Evolutionary conservation across 2,797 vertebrate genomes (phyloP).

Genomic region (Euthynnus affinis): DNA sequence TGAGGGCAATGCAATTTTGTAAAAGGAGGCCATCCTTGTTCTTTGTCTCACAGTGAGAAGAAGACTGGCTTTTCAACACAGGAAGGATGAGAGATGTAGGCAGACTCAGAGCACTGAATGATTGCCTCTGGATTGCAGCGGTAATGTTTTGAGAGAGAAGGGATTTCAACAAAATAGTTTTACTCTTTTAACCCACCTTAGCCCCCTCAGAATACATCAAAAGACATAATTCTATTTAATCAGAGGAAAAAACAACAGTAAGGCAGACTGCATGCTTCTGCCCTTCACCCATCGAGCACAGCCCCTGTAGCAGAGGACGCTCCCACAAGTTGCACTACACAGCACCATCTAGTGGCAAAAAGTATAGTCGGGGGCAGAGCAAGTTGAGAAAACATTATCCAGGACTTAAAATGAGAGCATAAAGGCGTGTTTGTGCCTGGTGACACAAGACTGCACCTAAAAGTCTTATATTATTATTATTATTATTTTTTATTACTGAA

Average conservation of each 20-base stretch:
- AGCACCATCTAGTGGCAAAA: constrained; percentile 84
- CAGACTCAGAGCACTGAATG: constrained; percentile 48
- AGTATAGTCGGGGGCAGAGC: background rate
- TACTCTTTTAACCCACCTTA: constrained; percentile 68
- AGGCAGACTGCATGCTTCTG: constrained; percentile 38
- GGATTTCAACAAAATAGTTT: constrained; percentile 66
- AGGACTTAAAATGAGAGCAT: background rate
- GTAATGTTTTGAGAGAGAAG: constrained; percentile 59
- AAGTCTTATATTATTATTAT: too few relatives aligned
- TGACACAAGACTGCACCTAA: background rate
- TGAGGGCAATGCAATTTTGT: constrained; percentile 50
- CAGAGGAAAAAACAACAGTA: constrained; percentile 68
- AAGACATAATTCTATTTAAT: constrained; percentile 75
- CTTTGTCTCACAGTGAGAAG: constrained; percentile 53
- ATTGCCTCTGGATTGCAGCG: constrained; percentile 70
- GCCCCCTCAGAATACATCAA: constrained; percentile 76
- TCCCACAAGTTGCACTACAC: constrained; percentile 65
- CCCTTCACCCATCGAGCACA: constrained; percentile 30
- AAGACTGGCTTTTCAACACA: constrained; percentile 49
- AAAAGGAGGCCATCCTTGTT: constrained; percentile 53
- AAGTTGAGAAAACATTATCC: constrained; percentile 9
- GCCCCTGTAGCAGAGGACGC: constrained; percentile 10
- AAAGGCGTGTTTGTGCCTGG: background rate
- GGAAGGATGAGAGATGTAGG: constrained; percentile 46
- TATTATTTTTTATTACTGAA: background rate